These are phyloP conservation scores for Rynchops niger DNA, from an alignment of 2,113 vertebrate species.

Conservation along the genomic window DNA sequence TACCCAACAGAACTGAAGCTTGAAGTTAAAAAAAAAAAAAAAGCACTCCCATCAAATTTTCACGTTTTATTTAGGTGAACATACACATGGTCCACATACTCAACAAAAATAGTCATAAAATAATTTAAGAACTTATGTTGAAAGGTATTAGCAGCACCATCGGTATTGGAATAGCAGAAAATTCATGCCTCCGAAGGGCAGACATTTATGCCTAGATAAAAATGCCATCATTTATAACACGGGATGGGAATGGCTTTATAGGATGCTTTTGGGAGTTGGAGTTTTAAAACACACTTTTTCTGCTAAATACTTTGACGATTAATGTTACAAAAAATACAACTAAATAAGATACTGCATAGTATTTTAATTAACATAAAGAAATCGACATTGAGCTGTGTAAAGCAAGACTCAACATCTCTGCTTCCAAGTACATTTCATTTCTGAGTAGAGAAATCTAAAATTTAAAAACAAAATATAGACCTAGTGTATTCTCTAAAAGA, in stretches of 20 bases:
- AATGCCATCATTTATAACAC: neutral
- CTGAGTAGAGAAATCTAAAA: slow-evolving; percentile 77
- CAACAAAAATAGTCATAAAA: slow-evolving; percentile 74
- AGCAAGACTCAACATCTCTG: slow-evolving; percentile 57
- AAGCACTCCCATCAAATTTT: slow-evolving; percentile 39
- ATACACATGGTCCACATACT: slow-evolving; percentile 68
- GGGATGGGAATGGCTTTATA: slow-evolving; percentile 22
- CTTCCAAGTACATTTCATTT: slow-evolving; percentile 70
- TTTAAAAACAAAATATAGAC: slow-evolving; percentile 77
- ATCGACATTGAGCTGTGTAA: slow-evolving; percentile 53
- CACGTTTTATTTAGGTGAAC: slow-evolving; percentile 77
- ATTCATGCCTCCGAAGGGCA: slow-evolving; percentile 36
- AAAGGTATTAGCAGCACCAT: slow-evolving; percentile 74
- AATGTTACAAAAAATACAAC: slow-evolving; percentile 69
- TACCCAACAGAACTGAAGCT: neutral
- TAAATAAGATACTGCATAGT: slow-evolving; percentile 76
- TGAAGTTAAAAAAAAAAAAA: neutral
- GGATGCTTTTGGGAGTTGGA: neutral
- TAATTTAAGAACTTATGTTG: slow-evolving; percentile 76
- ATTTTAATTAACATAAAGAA: slow-evolving; percentile 68
- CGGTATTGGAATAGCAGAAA: slow-evolving; percentile 69
- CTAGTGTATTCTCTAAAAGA: slow-evolving; percentile 77
- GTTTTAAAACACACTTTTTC: slow-evolving; percentile 15
- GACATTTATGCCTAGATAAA: slow-evolving; percentile 6
- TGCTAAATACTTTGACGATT: slow-evolving; percentile 53